These are phyloP conservation scores for Aurelia sp. DNA, from an alignment of 30 jellyfish, hydroid and myxozoan species.

Conservation along the genomic window DNA sequence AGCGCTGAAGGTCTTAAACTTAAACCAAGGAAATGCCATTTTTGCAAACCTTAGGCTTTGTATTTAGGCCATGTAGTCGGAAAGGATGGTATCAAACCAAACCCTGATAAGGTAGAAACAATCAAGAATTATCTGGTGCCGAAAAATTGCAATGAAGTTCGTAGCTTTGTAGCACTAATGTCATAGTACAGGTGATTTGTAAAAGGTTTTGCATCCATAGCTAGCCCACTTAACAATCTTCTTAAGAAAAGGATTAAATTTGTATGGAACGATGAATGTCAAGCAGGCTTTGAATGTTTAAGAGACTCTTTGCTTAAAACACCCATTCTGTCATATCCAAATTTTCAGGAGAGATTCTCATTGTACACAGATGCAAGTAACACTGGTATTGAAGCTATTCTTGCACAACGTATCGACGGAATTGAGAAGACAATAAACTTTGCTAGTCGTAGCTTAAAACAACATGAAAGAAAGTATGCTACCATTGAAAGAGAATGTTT, in stretches of 20 bases:
- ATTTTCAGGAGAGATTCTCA: constrained; percentile 22
- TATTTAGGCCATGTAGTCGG: constrained; percentile 73
- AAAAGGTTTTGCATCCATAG: too few relatives aligned
- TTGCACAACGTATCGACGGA: constrained; percentile 61
- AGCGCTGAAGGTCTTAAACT: constrained; percentile 5
- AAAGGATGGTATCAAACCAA: constrained; percentile 42
- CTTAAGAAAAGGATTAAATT: background rate
- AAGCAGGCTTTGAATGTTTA: constrained; percentile 58
- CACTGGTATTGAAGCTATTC: constrained; percentile 47
- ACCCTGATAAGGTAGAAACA: constrained; percentile 41
- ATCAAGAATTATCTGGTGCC: constrained; percentile 44
- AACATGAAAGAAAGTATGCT: constrained; percentile 48
- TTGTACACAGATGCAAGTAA: constrained; percentile 57
- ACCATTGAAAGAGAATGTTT: constrained; percentile 43
- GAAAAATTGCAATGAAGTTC: constrained; percentile 25
- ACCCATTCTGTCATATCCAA: constrained; percentile 67
- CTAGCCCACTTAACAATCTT: constrained; percentile 50
- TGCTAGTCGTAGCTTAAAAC: constrained; percentile 57
- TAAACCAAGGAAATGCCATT: constrained; percentile 36
- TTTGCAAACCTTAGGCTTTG: constrained; percentile 24
- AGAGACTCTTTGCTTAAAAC: constrained; percentile 42
- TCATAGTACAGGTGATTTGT: constrained; percentile 54
- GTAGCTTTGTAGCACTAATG: constrained; percentile 56
- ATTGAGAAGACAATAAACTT: constrained; percentile 38
- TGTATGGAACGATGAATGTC: constrained; percentile 57